These are phyloP conservation scores for Siniperca scherzeri DNA, from an alignment of 2,797 vertebrate genomes.

Conservation along the genomic window DNA sequence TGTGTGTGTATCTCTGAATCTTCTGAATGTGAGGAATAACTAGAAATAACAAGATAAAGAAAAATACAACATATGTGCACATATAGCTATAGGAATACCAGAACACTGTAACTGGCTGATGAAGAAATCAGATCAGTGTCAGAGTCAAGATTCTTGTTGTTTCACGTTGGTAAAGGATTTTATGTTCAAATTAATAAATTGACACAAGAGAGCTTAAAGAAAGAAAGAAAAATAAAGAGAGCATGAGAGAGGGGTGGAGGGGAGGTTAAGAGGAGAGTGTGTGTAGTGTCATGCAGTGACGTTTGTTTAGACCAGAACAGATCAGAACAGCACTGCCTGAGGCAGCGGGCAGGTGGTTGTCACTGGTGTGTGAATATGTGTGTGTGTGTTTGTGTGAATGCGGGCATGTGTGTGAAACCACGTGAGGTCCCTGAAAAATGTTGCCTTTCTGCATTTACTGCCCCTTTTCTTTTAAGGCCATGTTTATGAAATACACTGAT, in stretches of 20 bases:
- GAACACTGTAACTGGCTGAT: neutral
- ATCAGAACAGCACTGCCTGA: conserved; percentile 84
- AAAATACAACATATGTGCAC: neutral
- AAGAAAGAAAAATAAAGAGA: conserved; percentile 25
- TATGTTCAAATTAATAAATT: neutral
- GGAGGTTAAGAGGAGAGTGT: conserved; percentile 86
- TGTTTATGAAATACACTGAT: neutral
- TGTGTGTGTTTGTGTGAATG: conserved; percentile 29
- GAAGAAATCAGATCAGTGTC: neutral
- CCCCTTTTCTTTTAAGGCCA: neutral
- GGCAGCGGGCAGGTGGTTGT: conserved; percentile 92
- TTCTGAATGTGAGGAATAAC: conserved; percentile 9
- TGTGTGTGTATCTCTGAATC: neutral
- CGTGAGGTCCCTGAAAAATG: conserved; percentile 31
- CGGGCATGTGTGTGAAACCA: conserved; percentile 32
- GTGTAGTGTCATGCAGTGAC: conserved; percentile 90
- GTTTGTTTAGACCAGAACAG: conserved; percentile 94
- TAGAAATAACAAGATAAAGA: conserved; percentile 8
- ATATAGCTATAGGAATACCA: neutral
- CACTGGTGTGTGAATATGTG: conserved; percentile 77
- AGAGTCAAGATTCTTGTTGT: neutral
- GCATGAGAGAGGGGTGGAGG: conserved; percentile 28
- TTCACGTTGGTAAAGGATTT: neutral
- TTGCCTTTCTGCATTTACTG: conserved; percentile 19
- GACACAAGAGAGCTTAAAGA: neutral